Conservation (phyloP, 2,888 invertebrate species). For the Apomyelois bistriatella region DNA sequence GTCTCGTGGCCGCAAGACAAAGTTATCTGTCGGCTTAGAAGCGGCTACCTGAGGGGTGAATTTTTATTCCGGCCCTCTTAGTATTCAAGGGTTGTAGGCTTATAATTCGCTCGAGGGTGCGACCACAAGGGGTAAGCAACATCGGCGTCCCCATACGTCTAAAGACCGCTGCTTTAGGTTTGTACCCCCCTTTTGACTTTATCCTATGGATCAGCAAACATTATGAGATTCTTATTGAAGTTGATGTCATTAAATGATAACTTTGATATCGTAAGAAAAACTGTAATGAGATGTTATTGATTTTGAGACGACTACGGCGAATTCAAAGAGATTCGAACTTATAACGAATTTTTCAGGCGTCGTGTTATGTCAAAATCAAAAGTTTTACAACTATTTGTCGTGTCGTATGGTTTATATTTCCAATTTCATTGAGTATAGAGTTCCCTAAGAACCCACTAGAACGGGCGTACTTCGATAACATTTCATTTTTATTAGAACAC, state of each 20-base stretch:
- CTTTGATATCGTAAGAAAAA: background rate
- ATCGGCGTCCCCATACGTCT: conserved; percentile 44
- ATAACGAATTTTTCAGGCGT: too few relatives aligned
- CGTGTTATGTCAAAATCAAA: background rate
- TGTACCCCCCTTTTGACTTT: conserved; percentile 35
- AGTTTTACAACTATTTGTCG: conserved; percentile 4
- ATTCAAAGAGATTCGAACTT: too few relatives aligned
- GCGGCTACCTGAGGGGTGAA: conserved; percentile 67
- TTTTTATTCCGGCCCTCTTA: conserved; percentile 66
- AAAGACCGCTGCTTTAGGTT: conserved; percentile 41
- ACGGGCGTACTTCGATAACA: conserved; percentile 24
- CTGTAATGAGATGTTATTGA: too few relatives aligned
- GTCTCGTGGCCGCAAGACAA: conserved; percentile 47
- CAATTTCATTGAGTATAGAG: conserved; percentile 35
- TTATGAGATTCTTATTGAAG: conserved; percentile 3
- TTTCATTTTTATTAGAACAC: conserved; percentile 35
- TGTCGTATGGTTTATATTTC: conserved; percentile 26
- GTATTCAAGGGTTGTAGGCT: conserved; percentile 66
- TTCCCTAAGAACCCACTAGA: conserved; percentile 27
- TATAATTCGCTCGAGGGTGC: conserved; percentile 67
- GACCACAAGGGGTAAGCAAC: conserved; percentile 54
- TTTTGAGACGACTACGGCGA: too few relatives aligned
- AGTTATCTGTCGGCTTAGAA: conserved; percentile 69
- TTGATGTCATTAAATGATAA: background rate
- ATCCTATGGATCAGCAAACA: conserved; percentile 1